Evolutionary conservation across 1,140 invertebrate genomes (phyloP), one percentile per base, ranked within the genome.

Genomic region (Cyclargus thomasi): DNA sequence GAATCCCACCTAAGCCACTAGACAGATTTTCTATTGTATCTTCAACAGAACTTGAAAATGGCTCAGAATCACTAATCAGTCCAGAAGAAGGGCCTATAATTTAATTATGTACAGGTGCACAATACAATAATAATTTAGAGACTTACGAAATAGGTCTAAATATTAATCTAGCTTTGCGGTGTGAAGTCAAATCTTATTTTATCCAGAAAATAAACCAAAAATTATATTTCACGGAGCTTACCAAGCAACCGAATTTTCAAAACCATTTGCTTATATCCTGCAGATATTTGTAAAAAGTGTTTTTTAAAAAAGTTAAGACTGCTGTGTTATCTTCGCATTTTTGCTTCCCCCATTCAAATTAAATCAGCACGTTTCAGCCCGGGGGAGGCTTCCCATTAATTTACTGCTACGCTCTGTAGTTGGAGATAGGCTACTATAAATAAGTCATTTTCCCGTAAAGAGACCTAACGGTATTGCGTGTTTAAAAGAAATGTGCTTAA

Each of bases 311-410:
- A 47, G 29, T 35, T 35, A 8, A 35, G 4, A 3, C 39, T 47
- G 39, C 39, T 59, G 47, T 17, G 23, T 21, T 53, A 53, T 65
- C 47, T 39, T 53, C 53, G 47, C 53, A 53, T 65, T 65, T 55
- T 65, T 22, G 47, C 47, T 36, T 57, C 64, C 68, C 63, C 70
- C 66, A 79, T 77, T 76, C 71, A 77, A 80, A 78, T 80, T 73
- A 74, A 75, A 78, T 78, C 73, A 73, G 68, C 64, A 64, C 65
- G 69, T 74, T 68, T 69, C 65, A 66, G 53, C 67, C 71, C 66
- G 65, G 53, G 36, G 67, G 69, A 69, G 70, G 8, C 20, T 53
- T 39, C 20, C 21, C 20, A 53, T 39, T 53, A 47, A 39, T 39
- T 64, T 64, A 35, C 29, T 36, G n/a, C 20, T 5, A 47, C 53